Evolutionary conservation across 2,797 vertebrate genomes (phyloP).

Genomic region (Capromys pilorides): DNA sequence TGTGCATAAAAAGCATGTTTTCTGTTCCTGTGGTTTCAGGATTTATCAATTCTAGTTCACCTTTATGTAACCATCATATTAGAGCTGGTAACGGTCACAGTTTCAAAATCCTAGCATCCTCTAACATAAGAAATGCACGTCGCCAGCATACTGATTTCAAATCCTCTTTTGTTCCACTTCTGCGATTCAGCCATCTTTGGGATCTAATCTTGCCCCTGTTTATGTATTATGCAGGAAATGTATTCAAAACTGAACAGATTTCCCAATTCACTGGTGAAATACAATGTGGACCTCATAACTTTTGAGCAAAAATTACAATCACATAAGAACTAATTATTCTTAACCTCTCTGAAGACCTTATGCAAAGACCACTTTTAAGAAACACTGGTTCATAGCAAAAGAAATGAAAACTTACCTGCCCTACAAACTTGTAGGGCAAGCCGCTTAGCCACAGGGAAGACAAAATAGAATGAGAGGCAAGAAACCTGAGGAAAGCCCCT

Average conservation of each 20-base stretch:
- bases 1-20: not conserved
- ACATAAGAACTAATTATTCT: not conserved
- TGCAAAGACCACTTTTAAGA: constrained; percentile 4
- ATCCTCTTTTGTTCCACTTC: not conserved
- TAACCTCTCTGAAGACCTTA: not conserved
- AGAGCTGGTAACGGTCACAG: not conserved
- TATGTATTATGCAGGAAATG: not conserved
- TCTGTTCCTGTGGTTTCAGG: not conserved
- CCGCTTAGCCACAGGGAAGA: not conserved
- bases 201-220: not conserved
- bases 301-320: constrained; percentile 8
- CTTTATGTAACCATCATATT: not conserved
- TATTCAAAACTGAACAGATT: constrained; percentile 30
- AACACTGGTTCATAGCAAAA: not conserved
- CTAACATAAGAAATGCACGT: not conserved
- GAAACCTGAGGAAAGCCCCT: not conserved
- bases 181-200: not conserved
- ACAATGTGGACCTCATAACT: not conserved
- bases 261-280: constrained; percentile 19
- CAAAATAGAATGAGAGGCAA: too few species aligned
- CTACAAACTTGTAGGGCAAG: not conserved
- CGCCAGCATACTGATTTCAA: not conserved
- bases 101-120: constrained; percentile 7
- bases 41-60: not conserved
- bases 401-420: not conserved